Conservation (phyloP, 2,113 vertebrate genomes). For the Oryzias javanicus region DNA sequence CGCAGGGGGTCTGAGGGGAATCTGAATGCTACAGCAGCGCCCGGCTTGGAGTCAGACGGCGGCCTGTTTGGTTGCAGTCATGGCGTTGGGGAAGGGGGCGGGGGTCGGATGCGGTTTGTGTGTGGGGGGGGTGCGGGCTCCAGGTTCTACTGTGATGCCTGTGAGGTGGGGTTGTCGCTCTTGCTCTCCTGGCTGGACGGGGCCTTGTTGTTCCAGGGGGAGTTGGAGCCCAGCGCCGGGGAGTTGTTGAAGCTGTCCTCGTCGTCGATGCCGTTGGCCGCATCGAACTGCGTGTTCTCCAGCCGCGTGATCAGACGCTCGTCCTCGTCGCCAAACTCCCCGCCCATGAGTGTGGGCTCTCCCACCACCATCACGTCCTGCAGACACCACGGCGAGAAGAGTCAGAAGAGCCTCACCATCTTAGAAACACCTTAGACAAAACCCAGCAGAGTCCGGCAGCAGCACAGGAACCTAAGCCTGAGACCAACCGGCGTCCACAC, state of each 20-base stretch:
- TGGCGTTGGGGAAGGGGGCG: slow-evolving; percentile 46
- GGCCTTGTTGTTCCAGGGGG: slow-evolving; percentile 99
- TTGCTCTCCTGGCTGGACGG: slow-evolving; percentile 99
- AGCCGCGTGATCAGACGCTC: slow-evolving; percentile 98
- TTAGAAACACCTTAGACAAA: too few species aligned
- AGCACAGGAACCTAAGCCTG: too few species aligned
- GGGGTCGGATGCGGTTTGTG: slow-evolving; percentile 36
- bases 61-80: slow-evolving; percentile 57
- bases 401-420: background rate
- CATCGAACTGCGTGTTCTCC: slow-evolving; percentile 99
- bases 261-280: slow-evolving; percentile 96
- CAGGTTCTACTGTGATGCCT: slow-evolving; percentile 92
- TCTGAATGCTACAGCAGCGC: slow-evolving; percentile 49
- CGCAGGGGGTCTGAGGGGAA: slow-evolving; percentile 24
- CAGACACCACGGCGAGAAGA: slow-evolving; percentile 16
- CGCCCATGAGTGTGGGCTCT: slow-evolving; percentile 98
- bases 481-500: too few species aligned
- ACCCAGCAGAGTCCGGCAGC: too few species aligned
- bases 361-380: slow-evolving; percentile 99
- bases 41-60: slow-evolving; percentile 32
- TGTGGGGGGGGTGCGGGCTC: slow-evolving; percentile 40
- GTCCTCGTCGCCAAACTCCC: slow-evolving; percentile 97
- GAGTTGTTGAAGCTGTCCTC: slow-evolving; percentile 99
- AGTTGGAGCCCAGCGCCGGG: slow-evolving; percentile 95
- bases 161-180: slow-evolving; percentile 98